These are phyloP conservation scores for Megalops cyprinoides DNA, from an alignment of 2,797 vertebrate genomes.

Conservation along the genomic window DNA sequence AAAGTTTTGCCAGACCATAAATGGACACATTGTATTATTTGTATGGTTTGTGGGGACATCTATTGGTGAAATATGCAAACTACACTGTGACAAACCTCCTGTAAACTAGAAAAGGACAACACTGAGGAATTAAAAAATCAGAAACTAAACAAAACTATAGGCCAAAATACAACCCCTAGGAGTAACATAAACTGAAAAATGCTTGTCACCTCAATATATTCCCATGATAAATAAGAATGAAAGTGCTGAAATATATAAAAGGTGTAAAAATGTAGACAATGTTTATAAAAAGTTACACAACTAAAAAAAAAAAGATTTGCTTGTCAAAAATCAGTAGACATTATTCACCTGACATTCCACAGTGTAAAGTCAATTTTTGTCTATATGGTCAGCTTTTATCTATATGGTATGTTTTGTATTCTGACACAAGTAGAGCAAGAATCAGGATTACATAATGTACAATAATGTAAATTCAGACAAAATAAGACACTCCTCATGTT, in stretches of 20 bases:
- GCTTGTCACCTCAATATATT: background rate
- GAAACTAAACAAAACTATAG: background rate
- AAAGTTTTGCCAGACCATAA: background rate
- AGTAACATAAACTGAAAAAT: no score
- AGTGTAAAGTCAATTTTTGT: background rate
- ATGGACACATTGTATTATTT: background rate
- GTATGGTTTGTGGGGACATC: constrained; percentile 82
- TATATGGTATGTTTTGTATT: background rate
- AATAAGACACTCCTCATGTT: no score
- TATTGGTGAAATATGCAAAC: constrained; percentile 72
- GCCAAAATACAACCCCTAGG: no score
- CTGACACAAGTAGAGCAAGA: no score
- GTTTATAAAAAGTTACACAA: background rate
- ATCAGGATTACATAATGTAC: no score
- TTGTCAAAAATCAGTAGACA: background rate
- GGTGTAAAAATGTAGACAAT: background rate
- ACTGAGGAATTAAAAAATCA: no score
- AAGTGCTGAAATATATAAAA: no score
- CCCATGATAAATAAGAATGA: background rate
- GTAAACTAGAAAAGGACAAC: background rate
- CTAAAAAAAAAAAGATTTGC: background rate
- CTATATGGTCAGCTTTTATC: background rate
- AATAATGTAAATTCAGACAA: no score
- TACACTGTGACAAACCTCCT: constrained; percentile 55
- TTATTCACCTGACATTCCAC: no score